Percentiles rank a stretch among this genome's conserved stretches.
Conservation (phyloP, 2,888 invertebrate species). For the Drosophila monieri region DNA sequence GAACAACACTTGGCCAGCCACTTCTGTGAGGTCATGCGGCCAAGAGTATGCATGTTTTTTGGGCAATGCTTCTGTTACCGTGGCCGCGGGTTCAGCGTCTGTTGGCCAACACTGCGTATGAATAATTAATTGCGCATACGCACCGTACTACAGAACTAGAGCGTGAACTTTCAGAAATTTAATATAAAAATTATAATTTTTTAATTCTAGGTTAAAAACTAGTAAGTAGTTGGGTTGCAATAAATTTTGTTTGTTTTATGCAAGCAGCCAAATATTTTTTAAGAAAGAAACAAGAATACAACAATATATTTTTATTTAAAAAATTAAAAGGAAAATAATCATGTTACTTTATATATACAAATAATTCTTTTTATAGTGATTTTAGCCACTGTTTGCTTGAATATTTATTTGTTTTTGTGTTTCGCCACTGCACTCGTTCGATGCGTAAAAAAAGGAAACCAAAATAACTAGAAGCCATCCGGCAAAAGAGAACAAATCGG, state of each 20-base stretch:
- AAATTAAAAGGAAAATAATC: not conserved
- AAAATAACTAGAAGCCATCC: conserved; percentile 25
- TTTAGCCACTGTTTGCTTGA: conserved; percentile 51
- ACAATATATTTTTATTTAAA: not conserved
- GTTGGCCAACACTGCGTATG: not conserved
- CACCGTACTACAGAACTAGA: not conserved
- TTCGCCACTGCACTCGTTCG: conserved; percentile 33
- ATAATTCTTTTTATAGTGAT: not conserved
- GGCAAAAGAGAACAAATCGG: conserved; percentile 34
- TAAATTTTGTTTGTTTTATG: too few species aligned
- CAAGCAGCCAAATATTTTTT: too few species aligned
- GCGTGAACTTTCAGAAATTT: not conserved
- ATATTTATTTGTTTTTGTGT: conserved; percentile 62
- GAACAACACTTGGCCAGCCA: conserved; percentile 47
- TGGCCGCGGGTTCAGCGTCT: conserved; percentile 1
- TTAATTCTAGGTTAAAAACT: too few species aligned
- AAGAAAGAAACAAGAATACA: too few species aligned
- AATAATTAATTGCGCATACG: conserved; percentile 3
- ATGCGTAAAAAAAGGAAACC: conserved; percentile 34
- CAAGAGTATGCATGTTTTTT: conserved; percentile 26
- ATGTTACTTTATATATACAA: not conserved
- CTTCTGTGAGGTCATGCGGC: conserved; percentile 29
- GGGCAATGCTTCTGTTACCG: not conserved
- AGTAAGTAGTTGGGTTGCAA: too few species aligned
- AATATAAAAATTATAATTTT: not conserved